Percentiles rank a stretch among this genome's conserved stretches.
Conservation (phyloP, 1,140 invertebrate species). For the Steinernema khuongi region DNA sequence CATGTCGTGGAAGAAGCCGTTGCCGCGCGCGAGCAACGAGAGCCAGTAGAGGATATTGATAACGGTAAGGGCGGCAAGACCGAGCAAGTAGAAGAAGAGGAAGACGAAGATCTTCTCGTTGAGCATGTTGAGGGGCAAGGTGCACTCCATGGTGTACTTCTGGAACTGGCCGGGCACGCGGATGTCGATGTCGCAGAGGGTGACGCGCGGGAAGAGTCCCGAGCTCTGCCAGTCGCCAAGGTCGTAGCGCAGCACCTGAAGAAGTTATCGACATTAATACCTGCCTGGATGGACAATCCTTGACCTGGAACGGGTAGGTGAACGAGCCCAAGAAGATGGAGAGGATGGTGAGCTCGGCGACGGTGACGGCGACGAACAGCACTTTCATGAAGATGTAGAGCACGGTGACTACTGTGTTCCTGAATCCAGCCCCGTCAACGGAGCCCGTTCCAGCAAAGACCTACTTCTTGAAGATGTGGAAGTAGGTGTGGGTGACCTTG, state of each 20-base stretch:
- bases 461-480: constrained; percentile 38
- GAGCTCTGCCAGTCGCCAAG: constrained; percentile 21
- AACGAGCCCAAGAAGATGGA: constrained; percentile 43
- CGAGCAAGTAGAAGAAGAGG: constrained; percentile 57
- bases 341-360: constrained; percentile 42
- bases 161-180: constrained; percentile 32
- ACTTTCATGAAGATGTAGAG: constrained; percentile 50
- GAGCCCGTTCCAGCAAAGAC: constrained; percentile 27
- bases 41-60: constrained; percentile 20
- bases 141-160: constrained; percentile 49
- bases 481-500: constrained; percentile 36
- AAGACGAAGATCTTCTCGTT: constrained; percentile 60
- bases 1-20: constrained; percentile 8
- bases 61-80: constrained; percentile 42
- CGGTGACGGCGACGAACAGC: constrained; percentile 43
- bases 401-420: constrained; percentile 41
- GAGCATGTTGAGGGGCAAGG: constrained; percentile 49
- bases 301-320: constrained; percentile 44
- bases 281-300: no score
- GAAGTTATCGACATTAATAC: constrained; percentile 12
- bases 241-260: constrained; percentile 3
- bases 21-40: background rate
- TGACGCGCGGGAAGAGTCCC: constrained; percentile 46
- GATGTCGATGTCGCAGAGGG: constrained; percentile 46
- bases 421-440: constrained; percentile 21